These are phyloP conservation scores for Zygaena filipendulae DNA, from an alignment of 2,888 invertebrate species.

Conservation along the genomic window DNA sequence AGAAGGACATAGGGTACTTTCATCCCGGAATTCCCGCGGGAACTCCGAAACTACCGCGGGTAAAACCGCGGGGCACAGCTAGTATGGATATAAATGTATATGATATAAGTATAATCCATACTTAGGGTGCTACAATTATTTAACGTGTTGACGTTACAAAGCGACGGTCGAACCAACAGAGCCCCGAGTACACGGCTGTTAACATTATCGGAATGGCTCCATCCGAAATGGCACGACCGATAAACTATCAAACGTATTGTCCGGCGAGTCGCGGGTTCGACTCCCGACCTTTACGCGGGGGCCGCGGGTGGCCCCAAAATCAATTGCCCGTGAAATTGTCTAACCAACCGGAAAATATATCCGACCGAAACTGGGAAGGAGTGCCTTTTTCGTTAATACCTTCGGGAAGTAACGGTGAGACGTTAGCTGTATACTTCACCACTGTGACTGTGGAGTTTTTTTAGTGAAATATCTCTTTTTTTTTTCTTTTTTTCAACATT, in stretches of 20 bases:
- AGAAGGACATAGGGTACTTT: too few species aligned
- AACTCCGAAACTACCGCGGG: too few species aligned
- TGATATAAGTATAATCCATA: too few species aligned
- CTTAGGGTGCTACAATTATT: too few species aligned
- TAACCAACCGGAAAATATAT: constrained; percentile 66
- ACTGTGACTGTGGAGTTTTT: constrained; percentile 5
- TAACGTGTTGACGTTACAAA: too few species aligned
- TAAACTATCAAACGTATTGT: constrained; percentile 48
- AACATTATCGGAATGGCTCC: constrained; percentile 47
- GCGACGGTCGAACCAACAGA: too few species aligned
- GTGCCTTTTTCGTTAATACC: constrained; percentile 48
- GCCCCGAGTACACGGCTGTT: constrained; percentile 28
- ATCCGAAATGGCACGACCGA: constrained; percentile 48
- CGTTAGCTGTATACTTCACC: too few species aligned
- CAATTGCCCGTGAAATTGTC: constrained; percentile 65
- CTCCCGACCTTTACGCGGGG: constrained; percentile 36
- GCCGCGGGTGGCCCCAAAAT: constrained; percentile 30
- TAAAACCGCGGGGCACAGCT: too few species aligned
- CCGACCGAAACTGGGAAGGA: constrained; percentile 34
- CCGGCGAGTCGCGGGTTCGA: constrained; percentile 30
- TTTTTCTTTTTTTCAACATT: too few species aligned
- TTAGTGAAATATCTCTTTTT: too few species aligned
- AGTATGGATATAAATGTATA: too few species aligned
- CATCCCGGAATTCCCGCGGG: too few species aligned
- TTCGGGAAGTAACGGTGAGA: constrained; percentile 17